Evolutionary conservation across 2,113 vertebrate species (phyloP).

Genomic region (Ceuthmochares aereus): DNA sequence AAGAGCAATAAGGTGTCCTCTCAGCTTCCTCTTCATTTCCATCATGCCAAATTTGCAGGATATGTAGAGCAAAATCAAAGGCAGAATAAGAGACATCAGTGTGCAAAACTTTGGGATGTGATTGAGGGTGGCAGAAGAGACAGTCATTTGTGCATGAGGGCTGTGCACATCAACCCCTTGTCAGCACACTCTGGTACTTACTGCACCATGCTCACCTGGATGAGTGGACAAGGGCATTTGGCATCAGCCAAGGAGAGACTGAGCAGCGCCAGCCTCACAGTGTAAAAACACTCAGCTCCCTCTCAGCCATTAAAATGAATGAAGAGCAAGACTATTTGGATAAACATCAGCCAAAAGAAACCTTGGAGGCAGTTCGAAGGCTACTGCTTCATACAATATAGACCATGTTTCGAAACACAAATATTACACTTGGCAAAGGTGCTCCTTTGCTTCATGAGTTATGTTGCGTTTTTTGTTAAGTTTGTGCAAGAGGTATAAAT

Average conservation of each 20-base stretch:
- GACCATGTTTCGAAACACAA: constrained; percentile 80
- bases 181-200: neutral
- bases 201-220: neutral
- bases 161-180: neutral
- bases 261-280: constrained; percentile 15
- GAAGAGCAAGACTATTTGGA: constrained; percentile 74
- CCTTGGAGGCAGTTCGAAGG: constrained; percentile 69
- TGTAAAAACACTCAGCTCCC: constrained; percentile 64
- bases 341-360: constrained; percentile 77
- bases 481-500: constrained; percentile 71
- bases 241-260: neutral
- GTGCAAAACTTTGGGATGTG: neutral
- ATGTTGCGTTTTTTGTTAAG: constrained; percentile 70
- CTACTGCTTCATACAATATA: constrained; percentile 73
- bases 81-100: neutral
- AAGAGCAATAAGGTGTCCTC: too few relatives aligned
- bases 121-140: neutral
- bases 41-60: neutral
- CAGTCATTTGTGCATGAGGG: neutral
- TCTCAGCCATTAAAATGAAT: constrained; percentile 69
- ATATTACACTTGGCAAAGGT: constrained; percentile 80
- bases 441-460: constrained; percentile 70
- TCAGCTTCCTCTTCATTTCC: neutral
- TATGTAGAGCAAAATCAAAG: neutral
- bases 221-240: neutral